phyloP scores from a whole-genome alignment of 2,888 invertebrate species.

The Dusona sp. region DNA sequence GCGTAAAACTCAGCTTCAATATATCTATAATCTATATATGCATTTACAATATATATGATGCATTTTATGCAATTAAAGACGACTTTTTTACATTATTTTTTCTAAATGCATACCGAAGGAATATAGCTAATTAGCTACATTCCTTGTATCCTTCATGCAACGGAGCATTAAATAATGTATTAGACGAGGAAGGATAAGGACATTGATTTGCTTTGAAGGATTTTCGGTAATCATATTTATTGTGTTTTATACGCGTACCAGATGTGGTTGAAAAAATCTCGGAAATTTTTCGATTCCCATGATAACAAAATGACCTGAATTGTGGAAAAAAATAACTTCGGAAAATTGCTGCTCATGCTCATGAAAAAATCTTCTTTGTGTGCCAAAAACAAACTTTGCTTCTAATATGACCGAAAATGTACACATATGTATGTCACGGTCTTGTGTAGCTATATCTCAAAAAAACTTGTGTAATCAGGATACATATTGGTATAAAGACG shows the following conservation, averaged over 20 bases:
- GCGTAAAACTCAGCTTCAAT: slow-evolving; percentile 24
- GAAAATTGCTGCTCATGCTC: background rate
- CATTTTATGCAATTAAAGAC: background rate
- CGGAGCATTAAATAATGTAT: background rate
- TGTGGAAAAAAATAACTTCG: background rate
- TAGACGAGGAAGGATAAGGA: background rate
- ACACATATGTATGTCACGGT: background rate
- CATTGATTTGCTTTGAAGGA: background rate
- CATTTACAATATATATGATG: background rate
- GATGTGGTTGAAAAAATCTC: background rate
- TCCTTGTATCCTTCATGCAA: too few relatives aligned
- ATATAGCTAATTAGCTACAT: background rate
- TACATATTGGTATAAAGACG: background rate
- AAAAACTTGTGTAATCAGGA: background rate
- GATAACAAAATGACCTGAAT: background rate
- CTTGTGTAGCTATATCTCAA: too few relatives aligned
- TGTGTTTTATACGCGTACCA: background rate
- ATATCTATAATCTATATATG: background rate
- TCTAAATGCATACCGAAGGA: background rate
- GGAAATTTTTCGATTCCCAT: background rate
- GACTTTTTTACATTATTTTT: background rate
- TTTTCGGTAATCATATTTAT: background rate
- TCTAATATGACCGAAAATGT: background rate
- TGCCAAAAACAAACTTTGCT: background rate
- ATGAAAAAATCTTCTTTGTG: background rate